phyloP scores from a whole-genome alignment of 2,113 vertebrate species.

The Acanthisitta chloris region DNA sequence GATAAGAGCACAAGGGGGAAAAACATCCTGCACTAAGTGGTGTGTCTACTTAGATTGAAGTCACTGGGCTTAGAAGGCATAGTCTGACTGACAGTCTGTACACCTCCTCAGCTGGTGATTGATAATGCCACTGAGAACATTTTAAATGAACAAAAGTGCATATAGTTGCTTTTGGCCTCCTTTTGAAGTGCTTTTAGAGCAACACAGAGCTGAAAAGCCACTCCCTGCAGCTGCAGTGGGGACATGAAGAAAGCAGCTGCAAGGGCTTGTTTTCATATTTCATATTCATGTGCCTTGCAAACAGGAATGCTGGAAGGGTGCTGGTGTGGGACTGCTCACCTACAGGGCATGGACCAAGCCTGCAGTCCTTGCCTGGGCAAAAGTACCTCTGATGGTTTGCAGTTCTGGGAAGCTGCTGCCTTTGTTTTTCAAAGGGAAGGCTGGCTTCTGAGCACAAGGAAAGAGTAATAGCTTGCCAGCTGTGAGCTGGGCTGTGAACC shows the following conservation, averaged over 20 bases:
- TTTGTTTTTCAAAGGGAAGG: not conserved
- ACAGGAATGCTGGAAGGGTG: constrained; percentile 1
- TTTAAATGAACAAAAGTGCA: constrained; percentile 61
- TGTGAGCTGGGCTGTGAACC: not conserved
- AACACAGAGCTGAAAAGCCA: constrained; percentile 39
- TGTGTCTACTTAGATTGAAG: not conserved
- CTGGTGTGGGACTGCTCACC: not conserved
- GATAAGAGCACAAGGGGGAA: not conserved
- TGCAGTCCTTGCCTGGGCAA: not conserved
- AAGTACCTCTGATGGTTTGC: not conserved
- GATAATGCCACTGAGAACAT: constrained; percentile 49
- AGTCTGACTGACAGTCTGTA: not conserved
- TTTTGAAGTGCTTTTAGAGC: constrained; percentile 74
- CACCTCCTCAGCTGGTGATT: constrained; percentile 35
- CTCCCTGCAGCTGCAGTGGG: constrained; percentile 67
- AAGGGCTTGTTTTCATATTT: constrained; percentile 60
- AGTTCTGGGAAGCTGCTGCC: not conserved
- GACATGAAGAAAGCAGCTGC: constrained; percentile 60
- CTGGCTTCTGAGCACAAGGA: not conserved
- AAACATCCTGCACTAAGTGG: not conserved
- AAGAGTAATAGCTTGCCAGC: not conserved
- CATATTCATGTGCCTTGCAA: not conserved
- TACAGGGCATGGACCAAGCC: not conserved
- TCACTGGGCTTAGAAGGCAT: not conserved
- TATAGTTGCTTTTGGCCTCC: constrained; percentile 32